These are phyloP conservation scores for Himalopsyche japonica DNA, from an alignment of 2,888 invertebrate genomes.

Conservation along the genomic window DNA sequence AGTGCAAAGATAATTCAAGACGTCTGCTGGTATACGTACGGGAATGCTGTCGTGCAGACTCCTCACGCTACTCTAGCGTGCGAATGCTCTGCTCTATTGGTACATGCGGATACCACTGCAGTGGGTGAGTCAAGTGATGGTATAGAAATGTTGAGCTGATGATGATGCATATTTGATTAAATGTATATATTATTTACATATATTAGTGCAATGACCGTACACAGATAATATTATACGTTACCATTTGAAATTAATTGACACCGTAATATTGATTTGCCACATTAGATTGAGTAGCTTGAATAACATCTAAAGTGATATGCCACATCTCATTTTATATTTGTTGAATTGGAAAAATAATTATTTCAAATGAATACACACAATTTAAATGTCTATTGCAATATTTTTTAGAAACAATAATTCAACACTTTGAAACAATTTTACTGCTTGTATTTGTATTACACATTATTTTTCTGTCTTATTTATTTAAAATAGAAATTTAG, in stretches of 20 bases:
- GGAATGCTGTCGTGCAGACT: not conserved
- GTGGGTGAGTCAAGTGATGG: not conserved
- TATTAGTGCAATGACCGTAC: not conserved
- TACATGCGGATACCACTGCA: not conserved
- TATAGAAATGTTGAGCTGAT: not conserved
- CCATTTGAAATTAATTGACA: not conserved
- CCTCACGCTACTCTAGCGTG: not conserved
- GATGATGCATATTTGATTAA: not conserved
- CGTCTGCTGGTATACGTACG: not conserved
- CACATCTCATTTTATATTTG: too few relatives aligned
- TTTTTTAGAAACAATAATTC: too few relatives aligned
- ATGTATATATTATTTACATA: not conserved
- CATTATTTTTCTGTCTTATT: too few relatives aligned
- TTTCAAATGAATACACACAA: too few relatives aligned
- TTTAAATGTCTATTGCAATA: too few relatives aligned
- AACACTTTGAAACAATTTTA: too few relatives aligned
- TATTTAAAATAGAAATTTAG: too few relatives aligned
- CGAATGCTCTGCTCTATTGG: not conserved
- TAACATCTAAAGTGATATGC: too few relatives aligned
- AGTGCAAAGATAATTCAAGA: not conserved
- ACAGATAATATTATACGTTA: not conserved
- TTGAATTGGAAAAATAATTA: too few relatives aligned
- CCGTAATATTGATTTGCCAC: not conserved
- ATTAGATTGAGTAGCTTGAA: too few relatives aligned
- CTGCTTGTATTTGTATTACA: too few relatives aligned